Conservation (phyloP, 2,888 invertebrate genomes). For the Keiferia lycopersicella region DNA sequence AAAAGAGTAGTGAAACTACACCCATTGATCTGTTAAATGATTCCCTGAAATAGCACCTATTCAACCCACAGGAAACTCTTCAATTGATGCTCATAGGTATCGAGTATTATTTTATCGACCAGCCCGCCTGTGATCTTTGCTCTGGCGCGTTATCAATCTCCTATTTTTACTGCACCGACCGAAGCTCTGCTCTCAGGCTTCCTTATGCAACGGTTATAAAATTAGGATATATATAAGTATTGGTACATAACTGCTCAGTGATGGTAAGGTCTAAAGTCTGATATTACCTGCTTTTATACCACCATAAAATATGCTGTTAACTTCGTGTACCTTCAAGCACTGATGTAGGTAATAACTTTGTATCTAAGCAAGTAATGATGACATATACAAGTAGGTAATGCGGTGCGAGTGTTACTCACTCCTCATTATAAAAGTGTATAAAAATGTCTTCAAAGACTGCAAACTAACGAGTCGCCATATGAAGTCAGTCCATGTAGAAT, state of each 20-base stretch:
- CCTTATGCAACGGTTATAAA: neutral
- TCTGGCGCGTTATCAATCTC: constrained; percentile 1
- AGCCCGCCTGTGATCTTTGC: neutral
- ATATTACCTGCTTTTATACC: neutral
- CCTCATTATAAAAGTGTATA: too few species aligned
- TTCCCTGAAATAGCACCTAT: neutral
- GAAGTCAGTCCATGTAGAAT: constrained; percentile 9
- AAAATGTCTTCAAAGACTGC: too few species aligned
- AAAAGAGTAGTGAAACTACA: too few species aligned
- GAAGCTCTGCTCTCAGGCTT: constrained; percentile 7
- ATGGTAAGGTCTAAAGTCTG: neutral
- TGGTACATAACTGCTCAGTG: too few species aligned
- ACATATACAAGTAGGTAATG: too few species aligned
- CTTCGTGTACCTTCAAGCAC: neutral
- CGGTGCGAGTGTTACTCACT: too few species aligned
- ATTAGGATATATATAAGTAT: too few species aligned
- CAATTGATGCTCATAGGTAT: neutral
- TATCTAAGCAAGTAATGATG: neutral
- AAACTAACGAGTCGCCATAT: too few species aligned
- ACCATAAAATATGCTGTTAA: neutral
- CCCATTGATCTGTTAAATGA: neutral
- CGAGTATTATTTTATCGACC: neutral
- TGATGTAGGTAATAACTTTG: neutral
- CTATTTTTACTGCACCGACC: neutral
- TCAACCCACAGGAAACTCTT: neutral